phyloP scores from a whole-genome alignment of 1,140 invertebrate genomes.

The Mizuhopecten yessoensis region DNA sequence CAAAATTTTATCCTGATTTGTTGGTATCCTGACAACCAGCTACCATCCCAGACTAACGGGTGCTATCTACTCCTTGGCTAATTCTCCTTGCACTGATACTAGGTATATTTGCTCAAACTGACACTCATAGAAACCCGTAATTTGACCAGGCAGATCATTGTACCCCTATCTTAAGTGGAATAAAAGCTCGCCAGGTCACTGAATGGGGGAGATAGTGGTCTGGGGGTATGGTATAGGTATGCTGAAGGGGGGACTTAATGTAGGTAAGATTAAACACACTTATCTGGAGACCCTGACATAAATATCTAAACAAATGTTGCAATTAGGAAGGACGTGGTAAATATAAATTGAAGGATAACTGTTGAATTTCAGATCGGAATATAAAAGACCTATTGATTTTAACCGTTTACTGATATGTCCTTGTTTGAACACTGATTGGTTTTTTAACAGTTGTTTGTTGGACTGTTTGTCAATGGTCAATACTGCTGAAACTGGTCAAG shows the following conservation, averaged over 20 bases:
- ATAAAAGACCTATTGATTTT: conserved; percentile 22
- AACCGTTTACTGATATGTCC: not conserved
- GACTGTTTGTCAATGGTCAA: not conserved
- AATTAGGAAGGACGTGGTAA: not conserved
- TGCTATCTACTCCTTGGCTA: not conserved
- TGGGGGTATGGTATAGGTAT: not conserved
- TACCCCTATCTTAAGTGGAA: not conserved
- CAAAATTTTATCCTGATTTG: not conserved
- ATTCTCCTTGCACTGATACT: not conserved
- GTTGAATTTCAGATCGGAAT: conserved; percentile 16
- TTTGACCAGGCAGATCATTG: not conserved
- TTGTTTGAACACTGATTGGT: conserved; percentile 6
- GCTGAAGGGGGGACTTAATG: not conserved
- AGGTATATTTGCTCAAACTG: not conserved
- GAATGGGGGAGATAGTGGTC: conserved; percentile 2
- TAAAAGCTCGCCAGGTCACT: not conserved
- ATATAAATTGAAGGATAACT: not conserved
- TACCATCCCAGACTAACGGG: not conserved
- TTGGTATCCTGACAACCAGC: not conserved
- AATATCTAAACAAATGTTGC: conserved; percentile 17
- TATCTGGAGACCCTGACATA: not conserved
- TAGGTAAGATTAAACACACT: not conserved
- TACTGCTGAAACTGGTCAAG: not conserved
- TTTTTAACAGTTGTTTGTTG: conserved; percentile 30
- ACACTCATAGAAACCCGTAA: not conserved